phyloP scores from a whole-genome alignment of 2,888 invertebrate species.

The Meandrusa payeni region DNA sequence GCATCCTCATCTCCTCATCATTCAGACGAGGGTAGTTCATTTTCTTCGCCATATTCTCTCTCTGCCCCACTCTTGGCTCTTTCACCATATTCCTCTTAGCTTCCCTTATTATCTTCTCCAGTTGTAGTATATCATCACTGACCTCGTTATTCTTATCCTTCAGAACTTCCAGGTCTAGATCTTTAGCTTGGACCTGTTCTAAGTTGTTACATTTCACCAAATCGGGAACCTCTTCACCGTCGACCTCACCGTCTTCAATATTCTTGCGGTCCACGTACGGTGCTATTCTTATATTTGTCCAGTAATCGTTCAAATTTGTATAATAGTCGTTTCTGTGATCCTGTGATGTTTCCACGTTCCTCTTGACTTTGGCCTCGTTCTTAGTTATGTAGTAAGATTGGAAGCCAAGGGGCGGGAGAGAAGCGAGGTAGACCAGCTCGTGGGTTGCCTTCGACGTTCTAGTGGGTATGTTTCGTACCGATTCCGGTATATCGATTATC shows the following conservation, averaged over 20 bases:
- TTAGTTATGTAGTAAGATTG: slow-evolving; percentile 80
- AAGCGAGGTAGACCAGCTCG: slow-evolving; percentile 87
- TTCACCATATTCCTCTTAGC: slow-evolving; percentile 28
- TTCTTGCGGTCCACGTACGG: slow-evolving; percentile 38
- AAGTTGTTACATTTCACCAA: neutral
- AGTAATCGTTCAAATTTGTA: slow-evolving; percentile 38
- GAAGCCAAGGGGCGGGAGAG: slow-evolving; percentile 83
- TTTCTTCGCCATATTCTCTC: slow-evolving; percentile 24
- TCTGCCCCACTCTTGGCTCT: slow-evolving; percentile 1
- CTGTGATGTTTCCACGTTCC: slow-evolving; percentile 21
- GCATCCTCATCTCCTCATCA: slow-evolving; percentile 57
- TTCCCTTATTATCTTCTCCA: slow-evolving; percentile 37
- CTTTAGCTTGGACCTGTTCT: neutral
- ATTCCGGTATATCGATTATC: slow-evolving; percentile 81
- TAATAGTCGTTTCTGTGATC: slow-evolving; percentile 32
- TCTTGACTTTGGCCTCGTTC: slow-evolving; percentile 31
- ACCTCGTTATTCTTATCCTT: slow-evolving; percentile 28
- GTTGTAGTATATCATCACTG: slow-evolving; percentile 31
- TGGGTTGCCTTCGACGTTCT: slow-evolving; percentile 82
- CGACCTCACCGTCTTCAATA: slow-evolving; percentile 27
- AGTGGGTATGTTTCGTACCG: slow-evolving; percentile 79
- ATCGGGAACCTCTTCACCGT: slow-evolving; percentile 18
- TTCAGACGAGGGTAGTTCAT: slow-evolving; percentile 40
- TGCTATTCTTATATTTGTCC: slow-evolving; percentile 35
- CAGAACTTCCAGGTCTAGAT: slow-evolving; percentile 35